Evolutionary conservation across 2,888 invertebrate genomes (phyloP), one percentile per base, ranked within the genome.

Genomic region (Mechanitis messenoides): DNA sequence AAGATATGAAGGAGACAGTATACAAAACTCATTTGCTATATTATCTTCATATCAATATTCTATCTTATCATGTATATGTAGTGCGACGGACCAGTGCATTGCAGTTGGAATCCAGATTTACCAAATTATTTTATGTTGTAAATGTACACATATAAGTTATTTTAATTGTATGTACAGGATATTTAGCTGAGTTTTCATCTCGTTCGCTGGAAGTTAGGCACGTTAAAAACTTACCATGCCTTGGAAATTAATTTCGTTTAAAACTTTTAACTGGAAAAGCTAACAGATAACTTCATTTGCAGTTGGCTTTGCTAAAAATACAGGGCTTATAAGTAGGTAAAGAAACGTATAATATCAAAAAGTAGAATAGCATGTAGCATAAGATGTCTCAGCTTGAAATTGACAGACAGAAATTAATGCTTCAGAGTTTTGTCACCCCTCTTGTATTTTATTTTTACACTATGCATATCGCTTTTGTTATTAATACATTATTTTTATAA

Each of bases 161-260:
- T 50, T 57, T 61, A 65, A 56, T 63, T 58, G 50, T 57, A 56
- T 58, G 58, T 63, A 63, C 50, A 59, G 53, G 55, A 59, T 64
- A 59, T 61, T 63, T 60, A 12, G 57, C 59, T 47, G 46, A 62
- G 56, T 62, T 67, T 60, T 63, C 61, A 63, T 67, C 60, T 63
- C 54, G 56, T 58, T 53, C 59, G 57, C 60, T 57, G 38, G 45
- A 67, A 67, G 69, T 69, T 68, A 65, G 61, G 54, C 60, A 66
- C 61, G 68, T 78, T 72, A 77, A 78, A 55, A 80, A 78, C 75
- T 82, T 79, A 61, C 69, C 71, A 76, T 73, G 74, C 73, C 74
- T 73, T 65, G 74, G 74, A 81, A 84, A 82, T 83, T 82, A 81
- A 80, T 81, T 84, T 76, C 74, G 77, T 80, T 83, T 72, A 72